phyloP scores from a whole-genome alignment of 2,113 vertebrate genomes.

The Gallinago undulata region DNA sequence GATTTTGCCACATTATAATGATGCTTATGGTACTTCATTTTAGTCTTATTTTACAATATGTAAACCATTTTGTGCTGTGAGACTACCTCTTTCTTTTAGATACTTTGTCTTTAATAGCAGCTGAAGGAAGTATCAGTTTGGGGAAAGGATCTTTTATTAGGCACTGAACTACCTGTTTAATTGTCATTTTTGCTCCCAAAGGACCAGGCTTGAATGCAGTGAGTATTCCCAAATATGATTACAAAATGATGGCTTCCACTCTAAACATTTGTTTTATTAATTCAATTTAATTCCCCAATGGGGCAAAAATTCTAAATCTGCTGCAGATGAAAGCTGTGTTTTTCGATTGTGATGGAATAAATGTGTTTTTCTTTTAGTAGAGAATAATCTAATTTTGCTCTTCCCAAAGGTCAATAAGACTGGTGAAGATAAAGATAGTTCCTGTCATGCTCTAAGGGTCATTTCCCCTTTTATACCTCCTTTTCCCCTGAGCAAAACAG shows the following conservation, averaged over 20 bases:
- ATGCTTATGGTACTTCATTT: background rate
- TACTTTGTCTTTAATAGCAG: background rate
- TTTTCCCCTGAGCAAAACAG: background rate
- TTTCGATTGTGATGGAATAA: background rate
- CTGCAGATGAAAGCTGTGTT: background rate
- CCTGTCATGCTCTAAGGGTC: background rate
- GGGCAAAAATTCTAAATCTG: background rate
- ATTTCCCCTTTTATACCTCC: background rate
- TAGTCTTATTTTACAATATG: background rate
- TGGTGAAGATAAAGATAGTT: constrained; percentile 24
- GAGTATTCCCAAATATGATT: background rate
- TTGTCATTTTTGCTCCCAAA: background rate
- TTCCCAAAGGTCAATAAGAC: background rate
- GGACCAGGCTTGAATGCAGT: background rate
- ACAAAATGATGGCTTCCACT: background rate
- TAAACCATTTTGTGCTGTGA: background rate
- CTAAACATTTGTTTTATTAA: constrained; percentile 4
- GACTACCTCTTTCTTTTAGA: background rate
- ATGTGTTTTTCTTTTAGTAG: background rate
- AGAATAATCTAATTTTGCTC: background rate
- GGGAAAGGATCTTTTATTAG: background rate
- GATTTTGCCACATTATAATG: background rate
- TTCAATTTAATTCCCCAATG: background rate
- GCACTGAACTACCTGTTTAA: background rate
- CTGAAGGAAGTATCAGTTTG: background rate